phyloP scores from a whole-genome alignment of 2,888 invertebrate genomes.

The Lasius fuliginosus region DNA sequence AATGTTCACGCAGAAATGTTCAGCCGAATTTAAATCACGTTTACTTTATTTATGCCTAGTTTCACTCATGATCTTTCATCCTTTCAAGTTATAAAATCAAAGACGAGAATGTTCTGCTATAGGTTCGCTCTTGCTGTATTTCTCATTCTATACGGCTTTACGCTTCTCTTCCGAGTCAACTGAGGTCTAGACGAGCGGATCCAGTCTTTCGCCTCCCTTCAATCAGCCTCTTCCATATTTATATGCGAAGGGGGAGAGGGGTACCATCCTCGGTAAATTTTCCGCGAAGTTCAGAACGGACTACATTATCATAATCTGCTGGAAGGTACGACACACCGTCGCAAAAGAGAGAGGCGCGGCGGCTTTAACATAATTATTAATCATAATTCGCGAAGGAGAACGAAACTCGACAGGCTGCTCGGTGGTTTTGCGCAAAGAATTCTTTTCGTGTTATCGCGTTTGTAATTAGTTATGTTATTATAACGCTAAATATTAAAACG shows the following conservation, averaged over 20 bases:
- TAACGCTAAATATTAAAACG: background rate
- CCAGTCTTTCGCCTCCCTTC: conserved; percentile 73
- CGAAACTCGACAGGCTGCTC: conserved; percentile 62
- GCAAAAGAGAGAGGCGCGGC: conserved; percentile 58
- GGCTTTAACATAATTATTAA: conserved; percentile 77
- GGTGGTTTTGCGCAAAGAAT: conserved; percentile 60
- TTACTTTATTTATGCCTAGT: background rate
- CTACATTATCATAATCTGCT: conserved; percentile 82
- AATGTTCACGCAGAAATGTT: background rate
- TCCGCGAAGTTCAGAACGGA: conserved; percentile 79
- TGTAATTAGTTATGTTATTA: conserved; percentile 17
- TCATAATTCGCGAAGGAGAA: conserved; percentile 66
- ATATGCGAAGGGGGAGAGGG: conserved; percentile 70
- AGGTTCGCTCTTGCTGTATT: conserved; percentile 45
- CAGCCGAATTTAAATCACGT: background rate
- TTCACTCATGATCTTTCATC: background rate
- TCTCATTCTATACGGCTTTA: conserved; percentile 56
- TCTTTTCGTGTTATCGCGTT: conserved; percentile 7
- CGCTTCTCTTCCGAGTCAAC: conserved; percentile 66
- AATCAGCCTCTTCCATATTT: conserved; percentile 82
- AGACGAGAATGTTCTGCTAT: conserved; percentile 36
- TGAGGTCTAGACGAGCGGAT: conserved; percentile 60
- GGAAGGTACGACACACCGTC: conserved; percentile 68
- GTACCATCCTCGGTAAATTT: conserved; percentile 76
- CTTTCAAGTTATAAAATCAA: conserved; percentile 38